Evolutionary conservation across 2,113 vertebrate genomes (phyloP).

Genomic region (Toxotes chatareus): DNA sequence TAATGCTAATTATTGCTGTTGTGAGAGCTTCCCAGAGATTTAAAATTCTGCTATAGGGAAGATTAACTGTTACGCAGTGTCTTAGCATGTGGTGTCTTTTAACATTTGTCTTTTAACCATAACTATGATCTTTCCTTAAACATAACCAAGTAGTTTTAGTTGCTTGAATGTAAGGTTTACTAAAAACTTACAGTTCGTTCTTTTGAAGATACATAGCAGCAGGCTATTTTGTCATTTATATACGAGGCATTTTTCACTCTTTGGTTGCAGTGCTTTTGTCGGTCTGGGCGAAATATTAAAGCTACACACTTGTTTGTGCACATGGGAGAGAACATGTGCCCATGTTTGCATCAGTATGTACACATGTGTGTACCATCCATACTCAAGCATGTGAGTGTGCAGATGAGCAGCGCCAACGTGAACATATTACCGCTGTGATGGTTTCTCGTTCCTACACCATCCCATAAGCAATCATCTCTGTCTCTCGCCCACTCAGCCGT

Average conservation of each 20-base stretch:
- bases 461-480: slow-evolving; percentile 76
- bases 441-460: slow-evolving; percentile 67
- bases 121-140: no score
- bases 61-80: background rate
- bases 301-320: background rate
- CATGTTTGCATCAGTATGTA: background rate
- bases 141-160: no score
- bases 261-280: background rate
- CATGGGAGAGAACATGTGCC: background rate
- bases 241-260: background rate
- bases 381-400: slow-evolving; percentile 3
- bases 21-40: background rate
- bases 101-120: no score
- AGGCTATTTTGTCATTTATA: background rate
- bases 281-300: background rate
- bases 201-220: background rate
- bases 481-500: slow-evolving; percentile 65
- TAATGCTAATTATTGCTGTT: background rate
- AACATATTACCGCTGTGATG: slow-evolving; percentile 51
- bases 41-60: background rate
- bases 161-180: no score
- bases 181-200: no score
- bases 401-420: slow-evolving; percentile 46
- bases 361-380: background rate
- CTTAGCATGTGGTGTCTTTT: background rate